These are phyloP conservation scores for Brachypodius melanocephalos DNA, from an alignment of 2,113 vertebrate species.

Conservation along the genomic window DNA sequence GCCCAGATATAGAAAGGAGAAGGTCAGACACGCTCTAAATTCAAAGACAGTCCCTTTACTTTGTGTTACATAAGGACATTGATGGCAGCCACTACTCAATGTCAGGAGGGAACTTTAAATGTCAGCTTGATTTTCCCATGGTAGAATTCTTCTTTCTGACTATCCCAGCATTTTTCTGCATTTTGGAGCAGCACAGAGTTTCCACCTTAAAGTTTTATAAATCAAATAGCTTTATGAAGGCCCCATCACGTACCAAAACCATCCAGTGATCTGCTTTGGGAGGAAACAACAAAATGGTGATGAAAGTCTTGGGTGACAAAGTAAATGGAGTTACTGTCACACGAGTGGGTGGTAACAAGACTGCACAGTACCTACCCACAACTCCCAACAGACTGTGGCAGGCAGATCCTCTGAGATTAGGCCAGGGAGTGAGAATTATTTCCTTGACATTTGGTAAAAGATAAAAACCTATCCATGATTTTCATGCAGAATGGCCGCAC, in stretches of 20 bases:
- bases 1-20: background rate
- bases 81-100: background rate
- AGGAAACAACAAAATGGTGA: background rate
- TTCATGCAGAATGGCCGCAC: background rate
- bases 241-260: background rate
- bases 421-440: background rate
- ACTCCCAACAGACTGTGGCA: background rate
- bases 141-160: background rate
- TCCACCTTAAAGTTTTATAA: background rate
- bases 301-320: background rate
- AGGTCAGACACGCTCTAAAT: background rate
- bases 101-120: background rate
- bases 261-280: background rate
- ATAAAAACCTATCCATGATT: background rate
- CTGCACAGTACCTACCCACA: background rate
- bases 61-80: background rate
- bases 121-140: background rate
- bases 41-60: background rate
- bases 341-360: background rate
- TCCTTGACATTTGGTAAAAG: background rate
- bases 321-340: background rate
- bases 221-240: background rate
- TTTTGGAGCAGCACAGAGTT: background rate
- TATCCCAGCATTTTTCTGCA: background rate
- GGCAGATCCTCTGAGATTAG: background rate